These are phyloP conservation scores for Macrophya alboannulata DNA, from an alignment of 2,888 invertebrate genomes.

Conservation along the genomic window DNA sequence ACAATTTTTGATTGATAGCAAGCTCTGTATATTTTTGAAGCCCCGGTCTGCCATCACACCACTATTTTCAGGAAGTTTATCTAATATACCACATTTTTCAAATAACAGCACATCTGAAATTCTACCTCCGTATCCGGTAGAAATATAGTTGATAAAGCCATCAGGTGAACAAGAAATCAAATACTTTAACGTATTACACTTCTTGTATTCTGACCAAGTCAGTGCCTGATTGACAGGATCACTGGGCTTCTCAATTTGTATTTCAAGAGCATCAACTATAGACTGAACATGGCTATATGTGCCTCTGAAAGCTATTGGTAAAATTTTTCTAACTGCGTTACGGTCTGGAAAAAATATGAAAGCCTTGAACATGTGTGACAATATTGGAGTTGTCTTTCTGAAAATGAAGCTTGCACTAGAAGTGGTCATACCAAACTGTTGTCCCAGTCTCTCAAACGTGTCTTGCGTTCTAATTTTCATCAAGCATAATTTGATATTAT, in stretches of 20 bases:
- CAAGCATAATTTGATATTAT: too few species aligned
- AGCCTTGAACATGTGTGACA: slow-evolving; percentile 55
- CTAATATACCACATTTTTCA: slow-evolving; percentile 62
- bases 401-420: slow-evolving; percentile 56
- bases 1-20: slow-evolving; percentile 60
- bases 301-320: slow-evolving; percentile 59
- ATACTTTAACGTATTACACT: slow-evolving; percentile 70
- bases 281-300: slow-evolving; percentile 62
- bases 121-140: slow-evolving; percentile 72
- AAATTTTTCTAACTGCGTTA: neutral
- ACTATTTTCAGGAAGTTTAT: slow-evolving; percentile 59
- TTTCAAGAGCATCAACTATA: slow-evolving; percentile 71
- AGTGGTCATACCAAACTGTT: slow-evolving; percentile 58
- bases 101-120: slow-evolving; percentile 64
- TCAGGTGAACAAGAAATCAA: slow-evolving; percentile 69
- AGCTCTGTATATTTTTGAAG: slow-evolving; percentile 65
- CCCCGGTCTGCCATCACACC: slow-evolving; percentile 65
- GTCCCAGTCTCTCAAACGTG: slow-evolving; percentile 58
- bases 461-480: slow-evolving; percentile 59
- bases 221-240: slow-evolving; percentile 66
- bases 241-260: slow-evolving; percentile 69
- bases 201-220: slow-evolving; percentile 71
- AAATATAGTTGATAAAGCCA: slow-evolving; percentile 73
- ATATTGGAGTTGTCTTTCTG: slow-evolving; percentile 58
- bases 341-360: slow-evolving; percentile 52